Conservation (phyloP, 2,113 vertebrate species). For the Anarrhichthys ocellatus region DNA sequence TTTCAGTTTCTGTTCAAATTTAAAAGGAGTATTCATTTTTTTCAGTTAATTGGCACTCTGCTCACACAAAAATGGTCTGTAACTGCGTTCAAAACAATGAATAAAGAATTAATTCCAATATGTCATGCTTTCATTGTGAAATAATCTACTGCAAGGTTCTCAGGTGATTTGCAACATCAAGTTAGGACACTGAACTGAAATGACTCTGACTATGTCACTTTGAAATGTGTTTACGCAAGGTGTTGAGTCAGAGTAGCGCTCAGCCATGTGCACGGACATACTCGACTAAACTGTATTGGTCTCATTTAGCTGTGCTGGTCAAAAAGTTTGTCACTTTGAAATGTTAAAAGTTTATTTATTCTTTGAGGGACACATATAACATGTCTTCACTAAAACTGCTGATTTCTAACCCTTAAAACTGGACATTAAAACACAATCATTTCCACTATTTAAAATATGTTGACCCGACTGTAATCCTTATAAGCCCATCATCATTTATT, state of each 20-base stretch:
- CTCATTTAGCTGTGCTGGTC: not conserved
- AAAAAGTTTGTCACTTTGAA: not conserved
- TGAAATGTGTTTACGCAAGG: not conserved
- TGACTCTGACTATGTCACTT: constrained; percentile 23
- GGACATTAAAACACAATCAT: not conserved
- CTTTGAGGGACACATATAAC: not conserved
- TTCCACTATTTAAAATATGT: not conserved
- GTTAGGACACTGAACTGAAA: constrained; percentile 38
- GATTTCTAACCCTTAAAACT: not conserved
- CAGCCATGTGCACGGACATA: no score
- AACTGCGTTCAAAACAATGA: not conserved
- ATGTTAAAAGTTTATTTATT: not conserved
- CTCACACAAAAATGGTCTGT: not conserved
- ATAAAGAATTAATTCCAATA: not conserved
- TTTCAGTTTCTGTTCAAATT: not conserved
- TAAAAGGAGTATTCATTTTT: not conserved
- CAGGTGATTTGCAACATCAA: constrained; percentile 13
- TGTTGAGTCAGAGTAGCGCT: not conserved
- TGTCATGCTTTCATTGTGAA: not conserved
- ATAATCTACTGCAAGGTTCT: not conserved
- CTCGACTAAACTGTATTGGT: not conserved
- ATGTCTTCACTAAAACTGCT: not conserved
- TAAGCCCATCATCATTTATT: no score
- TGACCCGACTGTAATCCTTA: no score
- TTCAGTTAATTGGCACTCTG: not conserved